Evolutionary conservation across 2,113 vertebrate genomes (phyloP).

Genomic region (Pomatostomus ruficeps): DNA sequence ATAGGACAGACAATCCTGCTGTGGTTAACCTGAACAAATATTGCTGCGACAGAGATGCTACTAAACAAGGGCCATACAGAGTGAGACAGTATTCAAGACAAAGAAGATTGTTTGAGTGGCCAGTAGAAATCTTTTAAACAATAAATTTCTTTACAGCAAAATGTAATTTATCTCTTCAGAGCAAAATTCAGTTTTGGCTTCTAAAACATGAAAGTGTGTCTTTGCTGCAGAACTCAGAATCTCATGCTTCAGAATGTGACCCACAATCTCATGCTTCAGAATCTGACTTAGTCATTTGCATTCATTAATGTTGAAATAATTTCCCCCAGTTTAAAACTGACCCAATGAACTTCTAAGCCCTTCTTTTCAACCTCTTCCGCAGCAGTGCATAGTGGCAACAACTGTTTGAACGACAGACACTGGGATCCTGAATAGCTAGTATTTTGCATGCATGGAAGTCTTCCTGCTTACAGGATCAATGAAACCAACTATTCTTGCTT

Average conservation of each 20-base stretch:
- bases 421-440: not conserved
- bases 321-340: not conserved
- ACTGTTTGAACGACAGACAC: not conserved
- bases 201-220: not conserved
- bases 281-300: not conserved
- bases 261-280: not conserved
- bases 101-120: not conserved
- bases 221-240: not conserved
- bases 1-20: not conserved
- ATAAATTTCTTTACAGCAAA: not conserved
- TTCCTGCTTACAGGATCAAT: not conserved
- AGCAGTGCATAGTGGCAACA: not conserved
- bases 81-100: not conserved
- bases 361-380: not conserved
- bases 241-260: not conserved
- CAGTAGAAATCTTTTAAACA: not conserved
- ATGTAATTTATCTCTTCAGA: not conserved
- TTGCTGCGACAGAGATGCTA: not conserved
- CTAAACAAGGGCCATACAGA: not conserved
- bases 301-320: not conserved
- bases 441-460: not conserved
- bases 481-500: not conserved
- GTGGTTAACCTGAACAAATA: not conserved
- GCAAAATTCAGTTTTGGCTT: not conserved
- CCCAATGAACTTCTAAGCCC: not conserved